A percentile compares a stretch with the other conserved stretches of the same genome.
These are phyloP conservation scores for Neoitamus cyanurus DNA, from an alignment of 2,888 invertebrate species.

Conservation along the genomic window DNA sequence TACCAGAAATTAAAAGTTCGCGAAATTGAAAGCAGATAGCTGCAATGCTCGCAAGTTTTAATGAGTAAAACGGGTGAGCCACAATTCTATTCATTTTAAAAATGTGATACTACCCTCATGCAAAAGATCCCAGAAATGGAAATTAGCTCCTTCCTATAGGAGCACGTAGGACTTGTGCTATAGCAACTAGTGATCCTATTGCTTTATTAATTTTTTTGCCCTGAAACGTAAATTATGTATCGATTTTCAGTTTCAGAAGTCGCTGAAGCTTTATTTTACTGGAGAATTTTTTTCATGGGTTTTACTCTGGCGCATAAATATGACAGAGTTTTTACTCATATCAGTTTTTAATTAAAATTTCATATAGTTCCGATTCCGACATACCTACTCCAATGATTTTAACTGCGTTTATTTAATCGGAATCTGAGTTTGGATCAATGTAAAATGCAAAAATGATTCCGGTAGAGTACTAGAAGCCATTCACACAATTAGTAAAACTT, in stretches of 20 bases:
- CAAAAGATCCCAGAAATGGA: background rate
- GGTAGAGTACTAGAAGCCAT: too few species aligned
- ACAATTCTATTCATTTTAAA: background rate
- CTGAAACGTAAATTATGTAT: background rate
- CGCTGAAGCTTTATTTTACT: background rate
- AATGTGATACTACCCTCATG: background rate
- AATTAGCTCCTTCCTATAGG: background rate
- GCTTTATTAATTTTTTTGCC: background rate
- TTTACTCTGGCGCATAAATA: too few species aligned
- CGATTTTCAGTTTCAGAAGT: background rate
- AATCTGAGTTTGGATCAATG: too few species aligned
- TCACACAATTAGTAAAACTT: too few species aligned
- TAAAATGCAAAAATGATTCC: too few species aligned
- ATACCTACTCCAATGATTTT: too few species aligned
- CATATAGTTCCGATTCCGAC: too few species aligned
- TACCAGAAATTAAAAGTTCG: constrained; percentile 7
- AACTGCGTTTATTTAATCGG: too few species aligned
- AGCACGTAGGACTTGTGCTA: background rate
- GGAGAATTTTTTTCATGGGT: too few species aligned
- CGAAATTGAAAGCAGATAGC: background rate
- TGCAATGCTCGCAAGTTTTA: background rate
- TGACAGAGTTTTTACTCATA: too few species aligned
- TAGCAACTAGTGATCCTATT: background rate
- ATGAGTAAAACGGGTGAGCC: background rate
- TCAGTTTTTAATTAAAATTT: too few species aligned